Conservation (phyloP, 2,797 vertebrate genomes). For the Bovichtus diacanthus region DNA sequence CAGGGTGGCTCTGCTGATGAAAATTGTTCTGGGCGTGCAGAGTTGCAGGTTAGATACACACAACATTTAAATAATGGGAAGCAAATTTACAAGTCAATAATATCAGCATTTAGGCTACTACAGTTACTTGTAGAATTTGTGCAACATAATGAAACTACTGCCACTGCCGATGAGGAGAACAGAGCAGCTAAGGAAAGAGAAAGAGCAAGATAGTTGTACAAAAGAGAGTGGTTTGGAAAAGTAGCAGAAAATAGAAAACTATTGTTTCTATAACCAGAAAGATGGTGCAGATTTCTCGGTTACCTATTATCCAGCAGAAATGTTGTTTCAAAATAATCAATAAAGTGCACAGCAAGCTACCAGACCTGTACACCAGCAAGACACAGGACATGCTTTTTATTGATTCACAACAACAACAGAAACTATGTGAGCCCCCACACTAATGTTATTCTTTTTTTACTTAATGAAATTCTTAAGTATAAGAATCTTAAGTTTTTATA, state of each 20-base stretch:
- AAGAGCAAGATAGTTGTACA: neutral
- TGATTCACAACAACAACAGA: neutral
- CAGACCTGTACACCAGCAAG: conserved; percentile 12
- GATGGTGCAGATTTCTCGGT: conserved; percentile 15
- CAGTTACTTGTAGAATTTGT: too few relatives aligned
- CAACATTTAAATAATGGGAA: too few relatives aligned
- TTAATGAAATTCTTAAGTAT: neutral
- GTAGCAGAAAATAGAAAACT: neutral
- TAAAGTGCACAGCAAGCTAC: neutral
- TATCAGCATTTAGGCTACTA: too few relatives aligned
- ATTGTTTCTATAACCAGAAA: conserved; percentile 17
- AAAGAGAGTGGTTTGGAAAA: neutral
- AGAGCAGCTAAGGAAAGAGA: too few relatives aligned
- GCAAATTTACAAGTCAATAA: too few relatives aligned
- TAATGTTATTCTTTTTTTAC: neutral
- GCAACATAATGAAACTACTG: too few relatives aligned
- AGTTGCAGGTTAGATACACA: too few relatives aligned
- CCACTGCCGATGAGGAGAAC: too few relatives aligned
- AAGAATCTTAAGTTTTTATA: too few relatives aligned
- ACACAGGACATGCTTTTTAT: neutral
- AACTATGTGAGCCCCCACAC: neutral
- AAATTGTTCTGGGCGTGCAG: too few relatives aligned
- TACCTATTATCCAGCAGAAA: conserved; percentile 1
- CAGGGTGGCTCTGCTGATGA: too few relatives aligned
- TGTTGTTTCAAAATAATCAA: conserved; percentile 20